A percentile compares a stretch with the other conserved stretches of the same genome.
Conservation (phyloP, 2,888 invertebrate genomes). For the Diploptera punctata region DNA sequence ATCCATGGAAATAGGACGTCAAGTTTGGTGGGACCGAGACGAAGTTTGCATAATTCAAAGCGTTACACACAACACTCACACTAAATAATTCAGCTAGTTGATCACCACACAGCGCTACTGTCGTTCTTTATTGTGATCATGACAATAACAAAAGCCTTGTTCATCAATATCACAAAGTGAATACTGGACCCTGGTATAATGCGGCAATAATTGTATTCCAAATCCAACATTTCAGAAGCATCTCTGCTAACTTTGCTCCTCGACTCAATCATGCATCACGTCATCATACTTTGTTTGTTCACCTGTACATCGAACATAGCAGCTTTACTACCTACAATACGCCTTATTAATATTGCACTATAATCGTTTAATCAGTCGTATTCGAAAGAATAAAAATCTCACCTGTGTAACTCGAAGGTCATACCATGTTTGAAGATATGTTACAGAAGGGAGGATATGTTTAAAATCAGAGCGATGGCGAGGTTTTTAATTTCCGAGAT, state of each 20-base stretch:
- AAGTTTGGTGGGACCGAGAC: background rate
- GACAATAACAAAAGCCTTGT: slow-evolving; percentile 9
- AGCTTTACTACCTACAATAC: no score
- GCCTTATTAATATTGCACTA: no score
- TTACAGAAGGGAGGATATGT: no score
- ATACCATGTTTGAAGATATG: no score
- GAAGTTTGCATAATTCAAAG: background rate
- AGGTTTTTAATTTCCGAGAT: no score
- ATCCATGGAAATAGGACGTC: background rate
- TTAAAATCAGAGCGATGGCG: no score
- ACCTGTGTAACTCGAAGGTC: no score
- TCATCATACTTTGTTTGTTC: no score
- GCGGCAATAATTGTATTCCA: background rate
- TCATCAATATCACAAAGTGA: slow-evolving; percentile 13
- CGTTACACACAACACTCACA: background rate
- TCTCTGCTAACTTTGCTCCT: background rate
- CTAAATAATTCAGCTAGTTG: background rate
- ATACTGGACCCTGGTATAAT: background rate
- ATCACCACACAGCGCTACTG: slow-evolving; percentile 5
- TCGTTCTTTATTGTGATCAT: background rate
- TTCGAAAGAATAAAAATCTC: no score
- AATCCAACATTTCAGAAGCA: background rate
- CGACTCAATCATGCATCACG: background rate
- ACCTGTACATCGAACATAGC: no score
- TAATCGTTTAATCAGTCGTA: no score